Evolutionary conservation across 2,888 invertebrate species (phyloP).

Genomic region (Eurois occulta): DNA sequence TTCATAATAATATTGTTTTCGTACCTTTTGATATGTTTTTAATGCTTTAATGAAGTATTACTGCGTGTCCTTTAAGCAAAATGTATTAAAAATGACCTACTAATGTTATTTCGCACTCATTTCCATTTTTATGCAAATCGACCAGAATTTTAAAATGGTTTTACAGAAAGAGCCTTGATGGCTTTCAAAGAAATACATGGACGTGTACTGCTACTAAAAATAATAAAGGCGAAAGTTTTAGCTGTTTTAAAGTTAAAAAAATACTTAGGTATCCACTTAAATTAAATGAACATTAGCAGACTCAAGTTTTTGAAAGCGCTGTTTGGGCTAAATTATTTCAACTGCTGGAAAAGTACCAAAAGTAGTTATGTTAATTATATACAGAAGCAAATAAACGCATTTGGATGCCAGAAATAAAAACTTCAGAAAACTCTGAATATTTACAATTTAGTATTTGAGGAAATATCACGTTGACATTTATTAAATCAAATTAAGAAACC

Average conservation of each 20-base stretch:
- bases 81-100: slow-evolving; percentile 29
- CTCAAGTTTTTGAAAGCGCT: slow-evolving; percentile 5
- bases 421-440: neutral
- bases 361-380: neutral
- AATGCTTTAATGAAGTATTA: slow-evolving; percentile 10
- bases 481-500: neutral
- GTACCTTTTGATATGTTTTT: slow-evolving; percentile 27
- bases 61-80: slow-evolving; percentile 15
- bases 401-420: neutral
- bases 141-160: slow-evolving; percentile 44
- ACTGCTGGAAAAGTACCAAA: neutral
- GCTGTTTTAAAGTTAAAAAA: slow-evolving; percentile 19
- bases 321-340: neutral
- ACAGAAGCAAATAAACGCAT: neutral
- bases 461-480: neutral
- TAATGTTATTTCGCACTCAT: slow-evolving; percentile 40
- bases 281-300: neutral
- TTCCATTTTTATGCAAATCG: slow-evolving; percentile 59
- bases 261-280: slow-evolving; percentile 14
- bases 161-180: slow-evolving; percentile 22
- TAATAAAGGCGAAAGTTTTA: slow-evolving; percentile 7
- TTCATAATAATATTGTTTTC: slow-evolving; percentile 17
- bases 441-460: neutral
- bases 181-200: slow-evolving; percentile 38
- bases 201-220: slow-evolving; percentile 17